Base-by-base conservation (phyloP, 2,113 vertebrate genomes). In the Proteles cristata region DNA sequence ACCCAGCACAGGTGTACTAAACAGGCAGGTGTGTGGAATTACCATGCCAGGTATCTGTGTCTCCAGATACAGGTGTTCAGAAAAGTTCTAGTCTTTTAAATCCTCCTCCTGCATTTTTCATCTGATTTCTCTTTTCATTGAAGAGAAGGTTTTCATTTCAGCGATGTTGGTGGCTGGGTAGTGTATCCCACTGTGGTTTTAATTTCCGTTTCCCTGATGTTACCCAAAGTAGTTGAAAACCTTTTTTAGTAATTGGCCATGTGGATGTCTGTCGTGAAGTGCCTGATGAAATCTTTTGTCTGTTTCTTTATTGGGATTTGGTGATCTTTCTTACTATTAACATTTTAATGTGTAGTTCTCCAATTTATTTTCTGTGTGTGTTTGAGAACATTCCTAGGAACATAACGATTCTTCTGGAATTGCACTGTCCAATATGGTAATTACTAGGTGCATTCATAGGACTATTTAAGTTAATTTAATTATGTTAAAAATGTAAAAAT, bases 141-240 rank as follows among this genome's bases (percentile, higher is more conserved):
- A 90, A 21, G 35, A 53, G 58, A 55, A 43, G 33, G 17, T 93
- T 97, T 95, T 95, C 26, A 25, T 79, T 92, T 81, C 65, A 86
- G 83, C 63, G 15, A 11, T 66, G 61, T 93, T 33, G 58, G 35
- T 53, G n/a, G 21, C 63, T 63, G 2, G 74, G 33, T 80, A 66
- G 35, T 66, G 5, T 9, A 48, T 35, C 21, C 58, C 58, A 61
- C 21, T 65, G 63, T 86, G 63, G 5, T 43, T 91, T 93, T 95
- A 76, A 80, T 58, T 91, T 77, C 19, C 17, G n/a, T 95, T 35
- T 96, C 48, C 23, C 68, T 96, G 31, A 43, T 43, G 19, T 74
- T 68, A 16, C 95, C 3, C 48, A 71, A 26, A 82, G 53, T 33
- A 85, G 35, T 80, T 73, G 69, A 80, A 26, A 65, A 50, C 16